Conservation (phyloP, 2,888 invertebrate species). For the Lathronympha strigana region DNA sequence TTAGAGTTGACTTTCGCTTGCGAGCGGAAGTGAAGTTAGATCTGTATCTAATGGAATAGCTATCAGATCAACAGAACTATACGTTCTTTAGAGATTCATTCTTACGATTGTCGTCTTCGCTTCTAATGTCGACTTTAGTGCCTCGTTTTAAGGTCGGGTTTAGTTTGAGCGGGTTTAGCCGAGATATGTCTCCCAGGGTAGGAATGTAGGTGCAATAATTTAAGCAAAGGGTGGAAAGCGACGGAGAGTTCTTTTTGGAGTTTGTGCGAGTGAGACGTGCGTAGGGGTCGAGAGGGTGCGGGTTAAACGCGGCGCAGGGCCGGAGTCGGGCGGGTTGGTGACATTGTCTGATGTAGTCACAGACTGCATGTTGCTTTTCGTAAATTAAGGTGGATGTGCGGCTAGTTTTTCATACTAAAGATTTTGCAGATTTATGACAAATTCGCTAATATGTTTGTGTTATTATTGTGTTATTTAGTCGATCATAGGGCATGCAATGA, state of each 20-base stretch:
- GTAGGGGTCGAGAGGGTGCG: constrained; percentile 80
- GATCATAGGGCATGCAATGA: too few species aligned
- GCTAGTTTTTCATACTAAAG: too few species aligned
- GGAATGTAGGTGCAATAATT: constrained; percentile 80
- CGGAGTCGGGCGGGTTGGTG: constrained; percentile 50
- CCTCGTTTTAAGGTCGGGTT: constrained; percentile 51
- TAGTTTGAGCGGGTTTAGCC: constrained; percentile 48
- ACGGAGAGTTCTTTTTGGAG: constrained; percentile 82
- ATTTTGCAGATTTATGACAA: too few species aligned
- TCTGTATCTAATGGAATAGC: constrained; percentile 66
- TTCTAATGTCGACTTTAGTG: constrained; percentile 49
- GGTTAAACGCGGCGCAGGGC: constrained; percentile 75
- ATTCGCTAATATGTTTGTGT: too few species aligned
- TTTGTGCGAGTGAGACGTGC: constrained; percentile 84
- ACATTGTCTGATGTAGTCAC: constrained; percentile 12
- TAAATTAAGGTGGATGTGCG: too few species aligned
- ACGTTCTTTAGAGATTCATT: constrained; percentile 73
- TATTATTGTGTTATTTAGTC: too few species aligned
- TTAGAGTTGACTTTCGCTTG: constrained; percentile 50
- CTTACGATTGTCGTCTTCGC: constrained; percentile 52
- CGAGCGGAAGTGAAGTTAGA: constrained; percentile 59
- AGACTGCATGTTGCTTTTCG: too few species aligned
- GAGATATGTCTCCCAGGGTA: constrained; percentile 58
- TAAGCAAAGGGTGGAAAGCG: constrained; percentile 83
- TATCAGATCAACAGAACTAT: constrained; percentile 63